Evolutionary conservation across 2,888 invertebrate species (phyloP), one percentile per base, ranked within the genome.

Genomic region (Sicus ferrugineus): DNA sequence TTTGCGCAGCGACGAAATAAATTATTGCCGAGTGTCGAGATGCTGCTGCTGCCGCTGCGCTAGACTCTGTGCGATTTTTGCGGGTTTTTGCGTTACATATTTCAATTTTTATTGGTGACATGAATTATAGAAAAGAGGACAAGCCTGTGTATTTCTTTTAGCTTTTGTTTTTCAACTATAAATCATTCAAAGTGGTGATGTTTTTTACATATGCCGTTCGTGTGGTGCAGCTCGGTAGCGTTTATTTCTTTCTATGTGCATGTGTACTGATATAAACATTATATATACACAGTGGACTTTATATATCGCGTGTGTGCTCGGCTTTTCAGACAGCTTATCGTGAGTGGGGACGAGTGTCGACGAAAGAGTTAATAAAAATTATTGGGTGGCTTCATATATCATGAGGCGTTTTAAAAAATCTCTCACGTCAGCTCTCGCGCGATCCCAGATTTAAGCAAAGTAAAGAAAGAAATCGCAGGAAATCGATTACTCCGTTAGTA

Each of bases 61-160:
- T 42, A n/a, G 42, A 42, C 34, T 42, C n/a, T 42, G n/a, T 42
- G 14, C 21, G n/a, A 4, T 23, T 16, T 63, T 14, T 46, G n/a
- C 42, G 16, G 21, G 46, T 56, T 61, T 42, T 19, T 34, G 11
- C 38, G 14, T 34, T 42, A 14, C 31, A 21, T 28, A 26, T 54
- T 54, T 26, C 28, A 26, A 54, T 54, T 54, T 54, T 54, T 14
- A 28, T 23, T 31, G 50, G 67, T 67, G 52, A 52, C 54, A 46
- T 62, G 54, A 62, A 54, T 68, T 62, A 62, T 54, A 16, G 42
- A 62, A 28, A 11, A 62, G 16, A 50, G 9, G 28, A 54, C 50
- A 5, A 26, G 14, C 26, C 6, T 26, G 54, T 2, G 26, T 26
- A 14, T 54, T 52, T 52, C 5, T 26, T 52, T 52, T 52, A 11